Conservation (phyloP, 2,113 vertebrate genomes). For the Herpetotheres cachinnans region DNA sequence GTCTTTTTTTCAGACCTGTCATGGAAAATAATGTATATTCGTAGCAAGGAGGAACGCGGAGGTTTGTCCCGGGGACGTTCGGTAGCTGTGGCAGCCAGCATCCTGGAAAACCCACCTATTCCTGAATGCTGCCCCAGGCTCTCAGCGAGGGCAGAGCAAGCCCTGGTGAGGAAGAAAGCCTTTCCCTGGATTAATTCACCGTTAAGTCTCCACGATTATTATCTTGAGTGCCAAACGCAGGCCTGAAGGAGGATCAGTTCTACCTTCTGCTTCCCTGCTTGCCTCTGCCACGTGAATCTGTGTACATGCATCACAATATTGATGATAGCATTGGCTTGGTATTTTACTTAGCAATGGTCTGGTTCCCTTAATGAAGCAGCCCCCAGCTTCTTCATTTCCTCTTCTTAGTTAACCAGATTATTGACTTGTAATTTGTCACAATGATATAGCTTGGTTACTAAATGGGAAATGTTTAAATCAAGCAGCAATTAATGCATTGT, state of each 20-base stretch:
- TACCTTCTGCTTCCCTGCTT: background rate
- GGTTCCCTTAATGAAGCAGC: background rate
- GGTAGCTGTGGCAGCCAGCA: rapidly evolving
- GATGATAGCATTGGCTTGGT: background rate
- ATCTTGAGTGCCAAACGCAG: background rate
- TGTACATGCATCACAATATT: rapidly evolving
- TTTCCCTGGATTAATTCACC: background rate
- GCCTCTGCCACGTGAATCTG: rapidly evolving
- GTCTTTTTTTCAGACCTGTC: background rate
- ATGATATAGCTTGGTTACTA: constrained; percentile 35
- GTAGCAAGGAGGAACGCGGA: background rate
- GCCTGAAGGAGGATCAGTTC: background rate
- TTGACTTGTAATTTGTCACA: constrained; percentile 40
- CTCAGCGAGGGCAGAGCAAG: background rate
- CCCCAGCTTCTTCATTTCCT: background rate
- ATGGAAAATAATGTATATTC: background rate
- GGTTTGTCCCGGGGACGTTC: rapidly evolving
- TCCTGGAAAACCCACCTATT: background rate
- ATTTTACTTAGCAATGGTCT: background rate
- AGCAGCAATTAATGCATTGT: constrained; percentile 62
- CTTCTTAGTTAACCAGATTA: background rate
- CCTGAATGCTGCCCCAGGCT: rapidly evolving
- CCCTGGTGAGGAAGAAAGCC: background rate
- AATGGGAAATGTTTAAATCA: constrained; percentile 63
- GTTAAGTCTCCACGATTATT: background rate